These are phyloP conservation scores for Lasioglossum morio DNA, from an alignment of 2,888 invertebrate species.

Conservation along the genomic window DNA sequence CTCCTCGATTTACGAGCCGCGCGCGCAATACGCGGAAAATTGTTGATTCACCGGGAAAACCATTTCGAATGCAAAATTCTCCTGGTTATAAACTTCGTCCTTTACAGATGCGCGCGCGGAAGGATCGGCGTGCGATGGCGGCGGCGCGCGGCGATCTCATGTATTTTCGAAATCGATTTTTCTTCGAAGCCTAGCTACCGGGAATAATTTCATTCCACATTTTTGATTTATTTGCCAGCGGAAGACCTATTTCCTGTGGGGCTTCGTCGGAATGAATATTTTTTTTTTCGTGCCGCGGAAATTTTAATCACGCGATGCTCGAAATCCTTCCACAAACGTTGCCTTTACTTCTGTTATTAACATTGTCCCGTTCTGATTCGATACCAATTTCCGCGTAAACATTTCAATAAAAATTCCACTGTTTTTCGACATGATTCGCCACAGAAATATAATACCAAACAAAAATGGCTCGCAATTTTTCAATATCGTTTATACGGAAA, in stretches of 20 bases:
- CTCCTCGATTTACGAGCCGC: not conserved
- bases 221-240: slow-evolving; percentile 31
- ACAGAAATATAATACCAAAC: not conserved
- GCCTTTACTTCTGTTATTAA: not conserved
- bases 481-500: not conserved
- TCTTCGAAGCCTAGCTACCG: slow-evolving; percentile 8
- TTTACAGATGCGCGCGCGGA: not conserved
- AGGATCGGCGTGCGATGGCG: not conserved
- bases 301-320: not conserved
- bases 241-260: not conserved
- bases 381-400: not conserved
- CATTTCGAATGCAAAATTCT: not conserved
- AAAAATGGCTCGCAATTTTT: not conserved
- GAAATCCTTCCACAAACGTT: not conserved
- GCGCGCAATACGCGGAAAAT: not conserved
- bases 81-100: slow-evolving; percentile 11
- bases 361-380: not conserved
- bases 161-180: slow-evolving; percentile 45
- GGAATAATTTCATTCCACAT: slow-evolving; percentile 31
- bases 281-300: not conserved
- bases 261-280: not conserved
- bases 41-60: not conserved
- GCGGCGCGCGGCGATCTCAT: slow-evolving; percentile 3
- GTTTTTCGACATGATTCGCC: not conserved
- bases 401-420: not conserved